Evolutionary conservation across 1,140 invertebrate species (phyloP).

Genomic region (Bombus breviceps): DNA sequence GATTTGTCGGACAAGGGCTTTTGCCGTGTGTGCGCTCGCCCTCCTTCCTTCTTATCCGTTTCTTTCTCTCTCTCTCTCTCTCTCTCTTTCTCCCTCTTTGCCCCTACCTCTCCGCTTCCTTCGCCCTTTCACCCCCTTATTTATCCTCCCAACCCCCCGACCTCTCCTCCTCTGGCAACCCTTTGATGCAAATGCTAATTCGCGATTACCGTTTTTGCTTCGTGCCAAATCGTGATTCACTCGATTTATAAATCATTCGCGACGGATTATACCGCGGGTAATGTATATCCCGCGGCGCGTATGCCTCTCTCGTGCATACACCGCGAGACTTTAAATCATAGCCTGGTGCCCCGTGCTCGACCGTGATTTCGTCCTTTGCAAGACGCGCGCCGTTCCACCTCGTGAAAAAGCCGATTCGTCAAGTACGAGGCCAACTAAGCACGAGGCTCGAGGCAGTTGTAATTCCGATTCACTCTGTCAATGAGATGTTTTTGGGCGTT

Average conservation of each 20-base stretch:
- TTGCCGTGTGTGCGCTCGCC: not conserved
- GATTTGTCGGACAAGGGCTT: constrained; percentile 43
- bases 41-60: not conserved
- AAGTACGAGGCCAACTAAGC: not conserved
- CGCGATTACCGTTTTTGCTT: constrained; percentile 46
- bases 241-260: constrained; percentile 50
- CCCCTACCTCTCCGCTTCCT: too few relatives aligned
- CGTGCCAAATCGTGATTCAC: constrained; percentile 51
- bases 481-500: not conserved
- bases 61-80: not conserved
- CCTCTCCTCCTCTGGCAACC: not conserved
- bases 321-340: constrained; percentile 41
- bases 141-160: too few relatives aligned
- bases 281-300: constrained; percentile 37
- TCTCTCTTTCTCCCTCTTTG: too few relatives aligned
- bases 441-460: not conserved
- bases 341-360: not conserved
- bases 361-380: constrained; percentile 24
- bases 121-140: not conserved
- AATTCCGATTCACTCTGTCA: not conserved
- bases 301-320: not conserved
- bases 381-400: not conserved
- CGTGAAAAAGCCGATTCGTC: constrained; percentile 16
- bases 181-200: constrained; percentile 41
- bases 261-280: constrained; percentile 44